Conservation (phyloP, 2,797 vertebrate genomes). For the Cyprinodon diabolis region DNA sequence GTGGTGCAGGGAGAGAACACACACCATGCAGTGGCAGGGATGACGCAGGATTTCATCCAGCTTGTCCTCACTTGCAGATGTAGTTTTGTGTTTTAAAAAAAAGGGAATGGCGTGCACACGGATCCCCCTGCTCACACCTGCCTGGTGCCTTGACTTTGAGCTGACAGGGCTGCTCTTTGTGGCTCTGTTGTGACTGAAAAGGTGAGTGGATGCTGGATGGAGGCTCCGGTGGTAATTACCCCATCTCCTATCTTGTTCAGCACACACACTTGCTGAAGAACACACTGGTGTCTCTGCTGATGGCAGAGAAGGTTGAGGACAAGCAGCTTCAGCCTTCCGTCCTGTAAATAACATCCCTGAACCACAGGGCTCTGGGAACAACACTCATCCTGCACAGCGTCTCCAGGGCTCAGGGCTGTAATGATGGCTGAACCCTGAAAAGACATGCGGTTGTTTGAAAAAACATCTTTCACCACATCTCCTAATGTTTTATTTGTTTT, state of each 20-base stretch:
- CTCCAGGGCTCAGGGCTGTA: neutral
- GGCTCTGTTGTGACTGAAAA: slow-evolving; percentile 50
- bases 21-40: slow-evolving; percentile 11
- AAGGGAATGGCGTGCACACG: neutral
- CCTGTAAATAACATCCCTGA: slow-evolving; percentile 50
- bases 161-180: slow-evolving; percentile 40
- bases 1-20: slow-evolving; percentile 2
- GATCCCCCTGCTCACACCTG: slow-evolving; percentile 9
- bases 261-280: slow-evolving; percentile 4
- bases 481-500: too few relatives aligned
- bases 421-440: neutral
- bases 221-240: slow-evolving; percentile 55
- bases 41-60: slow-evolving; percentile 26
- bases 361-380: slow-evolving; percentile 17
- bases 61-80: slow-evolving; percentile 13
- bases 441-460: neutral
- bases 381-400: neutral
- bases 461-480: neutral
- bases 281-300: slow-evolving; percentile 47
- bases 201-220: slow-evolving; percentile 48
- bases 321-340: slow-evolving; percentile 65
- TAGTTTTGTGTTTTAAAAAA: slow-evolving; percentile 11
- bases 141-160: slow-evolving; percentile 8
- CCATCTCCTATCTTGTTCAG: slow-evolving; percentile 26
- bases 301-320: slow-evolving; percentile 56